Percentiles rank a stretch among this genome's conserved stretches.
phyloP scores from a whole-genome alignment of 2,797 vertebrate species.

The Tamandua tetradactyla region DNA sequence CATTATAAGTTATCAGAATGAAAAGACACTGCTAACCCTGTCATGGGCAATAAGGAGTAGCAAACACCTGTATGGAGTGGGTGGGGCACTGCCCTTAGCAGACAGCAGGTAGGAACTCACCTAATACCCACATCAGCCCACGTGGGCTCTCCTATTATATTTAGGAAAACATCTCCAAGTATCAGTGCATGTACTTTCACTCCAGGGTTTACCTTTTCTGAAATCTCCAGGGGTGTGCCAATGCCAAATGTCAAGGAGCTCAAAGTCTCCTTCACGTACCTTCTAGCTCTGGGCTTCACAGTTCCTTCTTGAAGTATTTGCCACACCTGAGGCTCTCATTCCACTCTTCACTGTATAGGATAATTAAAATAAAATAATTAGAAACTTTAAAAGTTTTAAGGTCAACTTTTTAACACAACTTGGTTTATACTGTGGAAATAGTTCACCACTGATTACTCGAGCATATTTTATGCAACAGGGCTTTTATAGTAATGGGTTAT shows the following conservation, averaged over 20 bases:
- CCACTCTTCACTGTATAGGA: neutral
- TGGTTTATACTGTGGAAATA: neutral
- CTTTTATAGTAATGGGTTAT: neutral
- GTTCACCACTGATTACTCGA: neutral
- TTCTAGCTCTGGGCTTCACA: conserved; percentile 15
- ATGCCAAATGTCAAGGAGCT: neutral
- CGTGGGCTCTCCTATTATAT: neutral
- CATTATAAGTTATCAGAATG: neutral
- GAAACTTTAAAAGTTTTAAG: neutral
- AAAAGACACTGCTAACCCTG: neutral
- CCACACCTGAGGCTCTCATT: neutral
- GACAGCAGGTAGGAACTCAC: neutral
- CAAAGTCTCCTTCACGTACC: neutral
- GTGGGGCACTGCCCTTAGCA: neutral
- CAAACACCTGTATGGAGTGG: neutral
- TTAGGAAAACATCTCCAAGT: neutral
- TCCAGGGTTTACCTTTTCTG: neutral
- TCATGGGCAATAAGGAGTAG: neutral
- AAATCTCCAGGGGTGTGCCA: neutral
- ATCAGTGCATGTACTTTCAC: neutral
- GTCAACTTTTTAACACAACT: neutral
- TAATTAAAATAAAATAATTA: neutral
- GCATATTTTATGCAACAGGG: neutral
- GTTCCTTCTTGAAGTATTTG: neutral
- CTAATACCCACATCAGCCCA: neutral